phyloP scores from a whole-genome alignment of 2,888 invertebrate species.

The Sussaba pulchella region DNA sequence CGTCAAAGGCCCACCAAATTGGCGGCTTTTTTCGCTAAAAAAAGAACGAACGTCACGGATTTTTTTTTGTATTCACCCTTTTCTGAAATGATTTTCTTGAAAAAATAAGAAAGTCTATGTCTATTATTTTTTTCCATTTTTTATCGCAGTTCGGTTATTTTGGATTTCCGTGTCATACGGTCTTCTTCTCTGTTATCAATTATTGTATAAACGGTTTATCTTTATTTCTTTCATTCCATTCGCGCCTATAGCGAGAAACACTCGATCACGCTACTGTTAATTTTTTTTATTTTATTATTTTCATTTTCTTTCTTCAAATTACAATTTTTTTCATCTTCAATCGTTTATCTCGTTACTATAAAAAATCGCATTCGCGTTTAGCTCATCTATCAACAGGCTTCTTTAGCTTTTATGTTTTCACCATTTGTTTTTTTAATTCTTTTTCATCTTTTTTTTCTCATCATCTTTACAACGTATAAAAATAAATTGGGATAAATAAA shows the following conservation, averaged over 20 bases:
- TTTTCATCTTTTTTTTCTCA: conserved; percentile 55
- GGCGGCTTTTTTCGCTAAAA: conserved; percentile 7
- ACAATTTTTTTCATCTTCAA: conserved; percentile 41
- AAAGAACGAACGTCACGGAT: conserved; percentile 61
- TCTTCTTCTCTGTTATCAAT: conserved; percentile 55
- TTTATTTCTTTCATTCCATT: conserved; percentile 39
- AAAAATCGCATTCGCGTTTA: conserved; percentile 40
- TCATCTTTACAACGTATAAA: conserved; percentile 75
- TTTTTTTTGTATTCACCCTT: conserved; percentile 61
- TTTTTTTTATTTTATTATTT: no score
- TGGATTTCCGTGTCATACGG: conserved; percentile 50
- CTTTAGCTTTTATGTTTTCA: conserved; percentile 53
- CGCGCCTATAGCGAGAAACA: conserved; percentile 3
- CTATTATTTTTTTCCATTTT: conserved; percentile 19
- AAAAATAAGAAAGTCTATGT: conserved; percentile 80
- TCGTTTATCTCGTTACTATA: conserved; percentile 13
- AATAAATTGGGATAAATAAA: conserved; percentile 81
- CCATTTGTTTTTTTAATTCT: conserved; percentile 17
- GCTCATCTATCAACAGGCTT: conserved; percentile 9
- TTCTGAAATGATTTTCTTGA: conserved; percentile 75
- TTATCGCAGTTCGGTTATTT: conserved; percentile 68
- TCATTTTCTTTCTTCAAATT: conserved; percentile 18
- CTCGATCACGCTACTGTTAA: conserved; percentile 6
- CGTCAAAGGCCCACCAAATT: conserved; percentile 35
- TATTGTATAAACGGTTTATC: conserved; percentile 18